Conservation (phyloP, 2,113 vertebrate genomes). For the Seriola quinqueradiata region DNA sequence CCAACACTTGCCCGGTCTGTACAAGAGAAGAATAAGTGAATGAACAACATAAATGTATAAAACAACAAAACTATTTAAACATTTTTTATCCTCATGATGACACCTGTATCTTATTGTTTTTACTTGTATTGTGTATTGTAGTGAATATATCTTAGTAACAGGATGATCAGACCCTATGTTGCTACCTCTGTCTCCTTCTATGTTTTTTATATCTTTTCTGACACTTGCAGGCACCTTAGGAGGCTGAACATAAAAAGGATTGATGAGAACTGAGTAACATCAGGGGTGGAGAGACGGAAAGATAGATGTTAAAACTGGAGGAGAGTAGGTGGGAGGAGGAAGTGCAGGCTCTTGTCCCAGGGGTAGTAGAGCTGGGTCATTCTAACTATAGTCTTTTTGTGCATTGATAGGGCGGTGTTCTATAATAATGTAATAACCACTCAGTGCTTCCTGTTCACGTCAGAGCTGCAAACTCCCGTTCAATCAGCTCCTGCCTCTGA, state of each 20-base stretch:
- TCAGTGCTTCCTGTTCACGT: slow-evolving; percentile 50
- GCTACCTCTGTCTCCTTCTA: slow-evolving; percentile 11
- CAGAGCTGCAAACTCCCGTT: slow-evolving; percentile 17
- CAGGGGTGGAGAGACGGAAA: slow-evolving; percentile 28
- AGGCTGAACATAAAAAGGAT: background rate
- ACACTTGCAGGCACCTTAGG: slow-evolving; percentile 1
- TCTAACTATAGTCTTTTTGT: slow-evolving; percentile 75
- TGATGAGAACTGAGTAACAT: slow-evolving; percentile 22
- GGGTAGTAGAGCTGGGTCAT: slow-evolving; percentile 54
- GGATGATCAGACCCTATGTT: background rate
- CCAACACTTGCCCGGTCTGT: slow-evolving; percentile 6
- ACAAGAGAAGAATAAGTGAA: background rate
- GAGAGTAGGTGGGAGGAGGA: slow-evolving; percentile 55
- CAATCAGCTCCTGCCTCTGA: background rate
- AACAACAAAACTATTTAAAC: background rate
- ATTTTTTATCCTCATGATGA: background rate
- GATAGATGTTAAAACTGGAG: slow-evolving; percentile 36
- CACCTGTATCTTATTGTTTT: background rate
- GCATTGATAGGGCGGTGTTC: slow-evolving; percentile 37
- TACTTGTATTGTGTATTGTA: background rate
- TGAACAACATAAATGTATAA: background rate
- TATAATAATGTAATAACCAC: slow-evolving; percentile 61
- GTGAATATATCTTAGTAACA: background rate
- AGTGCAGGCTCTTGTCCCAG: slow-evolving; percentile 50
- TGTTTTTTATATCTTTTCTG: slow-evolving; percentile 57